Conservation (phyloP, 2,797 vertebrate species). For the Lepidocolaptes lacrymiger region DNA sequence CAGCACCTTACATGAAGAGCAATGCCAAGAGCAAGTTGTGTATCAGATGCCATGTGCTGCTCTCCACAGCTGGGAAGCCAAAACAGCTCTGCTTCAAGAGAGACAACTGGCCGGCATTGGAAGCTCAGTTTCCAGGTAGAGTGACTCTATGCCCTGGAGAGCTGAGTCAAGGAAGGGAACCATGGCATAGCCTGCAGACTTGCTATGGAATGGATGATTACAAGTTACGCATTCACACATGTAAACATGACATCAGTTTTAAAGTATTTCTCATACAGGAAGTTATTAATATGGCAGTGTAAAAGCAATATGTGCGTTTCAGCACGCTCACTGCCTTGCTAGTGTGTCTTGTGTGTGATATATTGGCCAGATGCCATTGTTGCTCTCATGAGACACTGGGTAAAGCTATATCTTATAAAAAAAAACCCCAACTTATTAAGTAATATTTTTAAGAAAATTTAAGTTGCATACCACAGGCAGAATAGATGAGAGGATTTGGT, state of each 20-base stretch:
- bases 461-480: background rate
- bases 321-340: background rate
- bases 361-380: background rate
- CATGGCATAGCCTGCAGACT: slow-evolving; percentile 50
- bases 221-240: background rate
- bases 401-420: background rate
- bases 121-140: background rate
- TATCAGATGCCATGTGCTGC: background rate
- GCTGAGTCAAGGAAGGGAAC: background rate
- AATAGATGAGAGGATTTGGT: background rate
- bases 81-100: background rate
- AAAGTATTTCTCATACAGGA: slow-evolving; percentile 50
- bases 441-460: background rate
- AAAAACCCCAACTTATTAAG: background rate
- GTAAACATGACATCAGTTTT: background rate
- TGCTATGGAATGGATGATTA: background rate
- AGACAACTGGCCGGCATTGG: background rate
- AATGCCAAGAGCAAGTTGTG: background rate
- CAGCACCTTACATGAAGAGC: no score
- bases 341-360: background rate
- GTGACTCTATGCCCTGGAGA: background rate
- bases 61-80: background rate
- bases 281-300: background rate
- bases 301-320: background rate
- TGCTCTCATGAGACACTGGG: background rate